Percentiles rank a stretch among this genome's conserved stretches.
Evolutionary conservation across 2,113 vertebrate genomes (phyloP).

Genomic region (Colaptes auratus): DNA sequence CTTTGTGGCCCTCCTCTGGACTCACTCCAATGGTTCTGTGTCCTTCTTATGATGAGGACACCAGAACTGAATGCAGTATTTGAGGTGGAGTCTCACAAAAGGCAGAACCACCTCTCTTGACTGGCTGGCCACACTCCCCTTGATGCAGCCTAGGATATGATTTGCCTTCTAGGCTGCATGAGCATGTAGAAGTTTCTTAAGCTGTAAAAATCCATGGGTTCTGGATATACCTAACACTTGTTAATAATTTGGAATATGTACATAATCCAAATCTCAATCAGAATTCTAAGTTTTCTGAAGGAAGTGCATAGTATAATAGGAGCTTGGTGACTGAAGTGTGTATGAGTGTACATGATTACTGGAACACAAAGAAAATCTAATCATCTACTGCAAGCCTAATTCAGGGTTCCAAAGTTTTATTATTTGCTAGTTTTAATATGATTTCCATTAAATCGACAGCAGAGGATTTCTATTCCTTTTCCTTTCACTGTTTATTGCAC

Average conservation of each 20-base stretch:
- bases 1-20: too few relatives aligned
- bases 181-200: neutral
- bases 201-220: neutral
- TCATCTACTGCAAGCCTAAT: neutral
- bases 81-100: too few relatives aligned
- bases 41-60: too few relatives aligned
- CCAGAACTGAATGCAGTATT: too few relatives aligned
- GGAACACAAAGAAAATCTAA: neutral
- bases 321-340: neutral
- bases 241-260: neutral
- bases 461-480: neutral
- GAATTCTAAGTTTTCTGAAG: neutral
- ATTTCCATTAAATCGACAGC: neutral
- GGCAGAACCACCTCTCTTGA: too few relatives aligned
- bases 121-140: too few relatives aligned
- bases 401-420: neutral
- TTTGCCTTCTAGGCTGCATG: too few relatives aligned
- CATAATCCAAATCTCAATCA: neutral
- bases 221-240: neutral
- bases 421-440: constrained; percentile 4
- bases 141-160: too few relatives aligned
- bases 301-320: neutral
- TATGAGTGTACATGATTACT: neutral
- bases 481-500: neutral
- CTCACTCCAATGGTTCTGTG: too few relatives aligned